Evolutionary conservation across 2,888 invertebrate genomes (phyloP).

Genomic region (Bhutanitis thaidina): DNA sequence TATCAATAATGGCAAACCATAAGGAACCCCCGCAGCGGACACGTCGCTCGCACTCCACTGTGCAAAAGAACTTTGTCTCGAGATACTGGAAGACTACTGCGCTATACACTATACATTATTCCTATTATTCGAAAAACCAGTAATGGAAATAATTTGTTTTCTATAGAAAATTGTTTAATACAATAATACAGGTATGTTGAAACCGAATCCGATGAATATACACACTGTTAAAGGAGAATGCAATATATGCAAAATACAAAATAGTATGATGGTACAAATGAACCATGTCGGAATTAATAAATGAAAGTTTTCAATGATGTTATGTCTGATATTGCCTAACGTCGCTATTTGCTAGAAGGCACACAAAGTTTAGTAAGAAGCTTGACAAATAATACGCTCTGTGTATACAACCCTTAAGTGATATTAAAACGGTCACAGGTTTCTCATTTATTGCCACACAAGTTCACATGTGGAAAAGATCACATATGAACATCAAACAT

Average conservation of each 20-base stretch:
- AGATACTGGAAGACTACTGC: slow-evolving; percentile 78
- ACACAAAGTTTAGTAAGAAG: slow-evolving; percentile 79
- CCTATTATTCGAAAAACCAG: slow-evolving; percentile 60
- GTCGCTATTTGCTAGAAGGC: slow-evolving; percentile 78
- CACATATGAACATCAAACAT: slow-evolving; percentile 61
- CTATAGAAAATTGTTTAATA: slow-evolving; percentile 42
- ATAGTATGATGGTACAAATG: background rate
- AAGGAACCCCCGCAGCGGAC: slow-evolving; percentile 74
- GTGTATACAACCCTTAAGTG: slow-evolving; percentile 30
- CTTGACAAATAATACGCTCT: slow-evolving; percentile 65
- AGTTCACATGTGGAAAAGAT: slow-evolving; percentile 28
- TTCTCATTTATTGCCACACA: slow-evolving; percentile 28
- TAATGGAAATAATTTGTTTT: slow-evolving; percentile 46
- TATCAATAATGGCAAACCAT: slow-evolving; percentile 79
- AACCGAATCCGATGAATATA: slow-evolving; percentile 8
- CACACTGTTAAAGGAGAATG: slow-evolving; percentile 45
- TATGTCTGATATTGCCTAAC: slow-evolving; percentile 71
- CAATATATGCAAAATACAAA: no score
- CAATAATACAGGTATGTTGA: slow-evolving; percentile 40
- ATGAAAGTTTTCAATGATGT: slow-evolving; percentile 43
- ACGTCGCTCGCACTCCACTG: slow-evolving; percentile 43
- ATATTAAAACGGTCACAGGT: slow-evolving; percentile 24
- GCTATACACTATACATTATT: slow-evolving; percentile 67
- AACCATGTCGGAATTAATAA: slow-evolving; percentile 1
- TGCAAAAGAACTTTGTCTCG: slow-evolving; percentile 56